Base-by-base conservation (phyloP, 2,888 invertebrate genomes). In the Drosophila acutilabella region DNA sequence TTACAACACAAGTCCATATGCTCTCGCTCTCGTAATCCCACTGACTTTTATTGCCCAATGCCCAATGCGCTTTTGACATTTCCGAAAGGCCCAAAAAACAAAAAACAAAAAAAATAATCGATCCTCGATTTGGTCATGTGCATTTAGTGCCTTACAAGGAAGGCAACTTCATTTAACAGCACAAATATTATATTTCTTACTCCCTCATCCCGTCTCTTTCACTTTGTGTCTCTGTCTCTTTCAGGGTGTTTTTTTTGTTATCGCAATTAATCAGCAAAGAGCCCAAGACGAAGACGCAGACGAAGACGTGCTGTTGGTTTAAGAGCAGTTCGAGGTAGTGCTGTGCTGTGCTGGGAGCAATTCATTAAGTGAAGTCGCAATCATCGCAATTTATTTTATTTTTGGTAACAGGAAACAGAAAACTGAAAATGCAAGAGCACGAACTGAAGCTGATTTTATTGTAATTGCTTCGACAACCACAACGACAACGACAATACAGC, bases 381-480 rank as follows among this genome's bases (percentile, higher is more conserved):
- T 30, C 44, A 61, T 66, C 72, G 77, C 65, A 76, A 76, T 80
- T 76, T 78, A 77, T 80, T 78, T 74, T 80, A 81, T 80, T 80
- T 79, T 79, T 69, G 79, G 81, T 74, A 80, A 80, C 81, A 80
- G 79, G 79, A 80, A 79, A 79, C 79, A 64, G 70, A 64, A 23
- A 80, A 80, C 81, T 81, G 79, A 81, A 78, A 72, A 69, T 78
- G 78, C 77, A 80, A 67, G 73, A 72, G 73, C 73, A 66, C 74
- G 74, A 78, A 69, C 78, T 71, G 69, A 70, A 50, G 61, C 61
- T 66, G 79, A 66, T 81, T 81, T 79, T 80, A 80, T 80, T 81
- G 81, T 80, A 78, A 81, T 78, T 80, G 79, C 74, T 61, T 45
- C 45, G 44, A 61, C 44, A 56, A 30, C 42, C 41, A 53, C 40